Evolutionary conservation across 1,140 invertebrate genomes (phyloP).

Genomic region (Ptiloglossa arizonensis): DNA sequence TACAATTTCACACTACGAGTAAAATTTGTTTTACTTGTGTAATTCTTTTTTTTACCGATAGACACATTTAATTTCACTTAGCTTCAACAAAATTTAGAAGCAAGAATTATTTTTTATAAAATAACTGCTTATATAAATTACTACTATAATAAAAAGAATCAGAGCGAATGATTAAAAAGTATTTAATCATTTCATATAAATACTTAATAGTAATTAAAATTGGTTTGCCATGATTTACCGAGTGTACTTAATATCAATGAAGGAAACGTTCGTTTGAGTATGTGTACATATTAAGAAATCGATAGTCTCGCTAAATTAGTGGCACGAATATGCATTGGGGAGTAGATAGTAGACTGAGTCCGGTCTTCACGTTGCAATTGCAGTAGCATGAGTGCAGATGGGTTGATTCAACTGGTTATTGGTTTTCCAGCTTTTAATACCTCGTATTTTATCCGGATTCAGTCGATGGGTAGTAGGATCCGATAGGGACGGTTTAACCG

Average conservation of each 20-base stretch:
- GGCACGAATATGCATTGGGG: constrained; percentile 76
- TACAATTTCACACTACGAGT: too few relatives aligned
- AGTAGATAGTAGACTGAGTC: constrained; percentile 81
- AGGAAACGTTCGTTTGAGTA: too few relatives aligned
- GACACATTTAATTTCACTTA: too few relatives aligned
- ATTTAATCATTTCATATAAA: neutral
- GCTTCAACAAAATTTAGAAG: too few relatives aligned
- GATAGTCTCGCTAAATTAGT: constrained; percentile 53
- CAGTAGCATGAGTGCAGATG: constrained; percentile 25
- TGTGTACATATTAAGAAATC: constrained; percentile 3
- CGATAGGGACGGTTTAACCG: constrained; percentile 75
- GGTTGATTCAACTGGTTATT: constrained; percentile 12
- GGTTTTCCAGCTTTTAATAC: constrained; percentile 17
- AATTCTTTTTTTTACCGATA: too few relatives aligned
- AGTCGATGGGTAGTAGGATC: constrained; percentile 65
- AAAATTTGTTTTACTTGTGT: too few relatives aligned
- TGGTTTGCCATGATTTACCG: neutral
- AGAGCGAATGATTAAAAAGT: too few relatives aligned
- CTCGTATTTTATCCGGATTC: constrained; percentile 72
- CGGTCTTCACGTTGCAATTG: constrained; percentile 71
- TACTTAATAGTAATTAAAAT: neutral
- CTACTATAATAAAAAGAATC: too few relatives aligned
- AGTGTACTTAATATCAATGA: too few relatives aligned
- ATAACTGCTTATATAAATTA: too few relatives aligned
- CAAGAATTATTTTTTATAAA: too few relatives aligned